phyloP scores from a whole-genome alignment of 2,797 vertebrate species.

The Platyrinchus mystaceus region DNA sequence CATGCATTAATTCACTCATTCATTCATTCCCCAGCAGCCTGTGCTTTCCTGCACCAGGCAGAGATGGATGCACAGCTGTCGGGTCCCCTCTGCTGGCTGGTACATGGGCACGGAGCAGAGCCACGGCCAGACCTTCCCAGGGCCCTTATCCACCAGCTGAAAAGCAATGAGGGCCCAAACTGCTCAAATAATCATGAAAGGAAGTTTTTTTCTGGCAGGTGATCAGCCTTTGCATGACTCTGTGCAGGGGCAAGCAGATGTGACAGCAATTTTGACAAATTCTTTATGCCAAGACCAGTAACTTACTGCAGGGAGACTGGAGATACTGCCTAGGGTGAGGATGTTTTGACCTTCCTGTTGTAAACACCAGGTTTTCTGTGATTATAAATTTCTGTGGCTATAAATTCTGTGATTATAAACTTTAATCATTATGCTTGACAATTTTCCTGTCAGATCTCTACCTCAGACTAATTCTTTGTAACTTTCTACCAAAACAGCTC shows the following conservation, averaged over 20 bases:
- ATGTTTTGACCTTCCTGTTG: not conserved
- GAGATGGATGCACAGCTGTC: not conserved
- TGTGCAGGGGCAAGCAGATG: not conserved
- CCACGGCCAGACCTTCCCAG: accelerated
- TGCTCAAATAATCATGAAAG: not conserved
- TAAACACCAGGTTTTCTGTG: not conserved
- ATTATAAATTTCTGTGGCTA: not conserved
- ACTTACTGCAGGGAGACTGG: not conserved
- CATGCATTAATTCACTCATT: not conserved
- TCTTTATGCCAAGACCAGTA: accelerated
- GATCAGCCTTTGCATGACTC: not conserved
- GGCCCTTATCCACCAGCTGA: accelerated
- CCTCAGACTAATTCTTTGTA: not conserved
- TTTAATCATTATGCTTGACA: not conserved
- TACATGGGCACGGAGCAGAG: accelerated
- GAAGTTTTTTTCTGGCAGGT: not conserved
- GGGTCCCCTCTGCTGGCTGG: not conserved
- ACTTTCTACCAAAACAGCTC: not conserved
- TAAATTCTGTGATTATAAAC: not conserved
- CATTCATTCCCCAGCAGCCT: not conserved
- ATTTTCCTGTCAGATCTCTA: not conserved
- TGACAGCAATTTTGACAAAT: not conserved
- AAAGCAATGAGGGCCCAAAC: not conserved
- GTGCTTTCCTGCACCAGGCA: accelerated
- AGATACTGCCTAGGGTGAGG: not conserved